phyloP scores from a whole-genome alignment of 1,140 invertebrate species.

The Nymphalis io region DNA sequence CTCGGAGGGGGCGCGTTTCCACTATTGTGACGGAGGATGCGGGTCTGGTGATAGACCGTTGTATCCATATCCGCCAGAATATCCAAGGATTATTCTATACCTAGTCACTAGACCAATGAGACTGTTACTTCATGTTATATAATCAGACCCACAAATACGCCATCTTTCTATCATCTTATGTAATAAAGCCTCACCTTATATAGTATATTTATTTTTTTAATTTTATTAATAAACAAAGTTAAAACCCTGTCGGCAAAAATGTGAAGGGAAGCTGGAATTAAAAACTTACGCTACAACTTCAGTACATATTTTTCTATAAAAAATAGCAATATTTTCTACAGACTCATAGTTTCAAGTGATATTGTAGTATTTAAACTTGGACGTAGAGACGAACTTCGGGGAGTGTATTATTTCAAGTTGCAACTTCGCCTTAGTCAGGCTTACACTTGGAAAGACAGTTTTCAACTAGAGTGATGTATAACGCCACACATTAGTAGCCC shows the following conservation, averaged over 20 bases:
- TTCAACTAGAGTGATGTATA: constrained; percentile 30
- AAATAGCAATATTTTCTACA: constrained; percentile 3
- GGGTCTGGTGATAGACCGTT: no score
- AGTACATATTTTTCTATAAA: background rate
- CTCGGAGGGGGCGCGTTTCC: no score
- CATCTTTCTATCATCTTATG: no score
- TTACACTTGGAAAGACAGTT: constrained; percentile 44
- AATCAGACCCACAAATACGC: no score
- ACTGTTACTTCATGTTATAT: no score
- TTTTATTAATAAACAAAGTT: no score
- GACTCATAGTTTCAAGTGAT: constrained; percentile 3
- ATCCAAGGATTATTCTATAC: no score
- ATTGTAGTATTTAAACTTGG: constrained; percentile 22
- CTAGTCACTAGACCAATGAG: no score
- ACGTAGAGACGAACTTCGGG: constrained; percentile 21
- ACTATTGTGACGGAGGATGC: no score
- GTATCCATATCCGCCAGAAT: no score
- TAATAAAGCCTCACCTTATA: no score
- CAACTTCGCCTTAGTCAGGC: constrained; percentile 30
- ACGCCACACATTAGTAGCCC: background rate
- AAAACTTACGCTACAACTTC: background rate
- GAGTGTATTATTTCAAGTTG: constrained; percentile 36
- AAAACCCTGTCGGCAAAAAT: background rate
- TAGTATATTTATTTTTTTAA: no score
- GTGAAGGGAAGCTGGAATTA: background rate